Conservation (phyloP, 2,113 vertebrate species). For the Nerophis lumbriciformis region DNA sequence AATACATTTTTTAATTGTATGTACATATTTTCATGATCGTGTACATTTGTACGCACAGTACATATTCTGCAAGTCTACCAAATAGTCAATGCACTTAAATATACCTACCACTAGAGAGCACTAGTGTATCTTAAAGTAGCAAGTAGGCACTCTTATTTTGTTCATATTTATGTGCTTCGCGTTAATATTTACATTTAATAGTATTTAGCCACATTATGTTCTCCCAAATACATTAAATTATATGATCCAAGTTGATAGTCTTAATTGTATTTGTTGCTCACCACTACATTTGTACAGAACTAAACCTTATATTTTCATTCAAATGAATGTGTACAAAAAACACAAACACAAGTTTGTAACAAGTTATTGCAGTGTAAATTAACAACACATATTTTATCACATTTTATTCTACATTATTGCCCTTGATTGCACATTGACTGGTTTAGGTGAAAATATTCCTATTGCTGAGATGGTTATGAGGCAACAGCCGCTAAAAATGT, state of each 20-base stretch:
- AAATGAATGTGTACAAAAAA: conserved; percentile 6
- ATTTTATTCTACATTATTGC: conserved; percentile 68
- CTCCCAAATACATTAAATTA: too few relatives aligned
- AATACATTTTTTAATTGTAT: not conserved
- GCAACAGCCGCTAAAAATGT: not conserved
- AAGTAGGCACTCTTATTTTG: too few relatives aligned
- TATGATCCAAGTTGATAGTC: too few relatives aligned
- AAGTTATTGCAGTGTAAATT: conserved; percentile 51
- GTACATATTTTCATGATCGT: not conserved
- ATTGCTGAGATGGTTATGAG: conserved; percentile 54
- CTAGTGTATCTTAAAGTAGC: conserved; percentile 4
- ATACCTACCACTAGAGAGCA: conserved; percentile 29
- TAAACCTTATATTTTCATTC: not conserved
- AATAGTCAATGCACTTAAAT: too few relatives aligned
- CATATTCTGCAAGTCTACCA: too few relatives aligned
- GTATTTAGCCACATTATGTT: too few relatives aligned
- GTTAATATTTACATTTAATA: too few relatives aligned
- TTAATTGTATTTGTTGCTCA: not conserved
- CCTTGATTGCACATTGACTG: conserved; percentile 53
- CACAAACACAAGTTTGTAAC: conserved; percentile 29
- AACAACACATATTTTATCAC: conserved; percentile 33
- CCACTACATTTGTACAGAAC: not conserved
- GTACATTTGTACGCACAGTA: not conserved
- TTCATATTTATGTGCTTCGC: too few relatives aligned
- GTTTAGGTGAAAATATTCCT: conserved; percentile 49